Evolutionary conservation across 2,797 vertebrate genomes (phyloP), one percentile per base, ranked within the genome.

Genomic region (Cossypha heuglini): DNA sequence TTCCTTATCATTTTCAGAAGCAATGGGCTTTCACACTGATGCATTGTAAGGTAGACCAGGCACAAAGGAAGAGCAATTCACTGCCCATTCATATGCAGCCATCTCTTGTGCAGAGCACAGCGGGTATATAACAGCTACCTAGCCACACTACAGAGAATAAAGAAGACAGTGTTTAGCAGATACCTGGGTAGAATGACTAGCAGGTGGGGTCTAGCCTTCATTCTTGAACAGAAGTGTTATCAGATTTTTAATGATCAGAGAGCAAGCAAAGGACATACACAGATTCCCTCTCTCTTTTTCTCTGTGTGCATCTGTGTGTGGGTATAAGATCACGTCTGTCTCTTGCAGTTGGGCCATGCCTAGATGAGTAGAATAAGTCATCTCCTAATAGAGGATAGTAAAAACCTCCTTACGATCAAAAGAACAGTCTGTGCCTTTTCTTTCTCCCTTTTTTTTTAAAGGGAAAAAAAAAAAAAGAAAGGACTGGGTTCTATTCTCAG

Each of bases 1-100:
- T 96, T 96, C 93, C 86, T 88, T 95, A 96, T 95, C 62, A 92
- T 95, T 96, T 96, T 96, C 67, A 95, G 94, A 95, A 92, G 88
- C 91, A 87, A 90, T 80, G 72, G 85, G 85, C 54, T 97, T 94
- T 94, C 85, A 86, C 77, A 88, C 72, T 86, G 95, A 79, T 90
- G 57, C 79, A 86, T 88, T 93, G 82, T 93, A 90, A 95, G 94
- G 79, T 51, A 93, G 94, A 72, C 61, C 66, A 84, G 58, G 54
- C 90, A 96, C 66, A 95, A 94, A 96, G 42, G 69, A 90, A 90
- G 82, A 94, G 76, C 73, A 90, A 91, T 95, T 93, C 69, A 0
- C 68, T 90, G 79, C 28, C 87, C 79, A 91, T 94, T 96, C 93
- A 80, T 90, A 97, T 95, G 88, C 93, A 90, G 79, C 68, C 7